phyloP scores from a whole-genome alignment of 2,797 vertebrate genomes.

The Acestrorhynchus altus region DNA sequence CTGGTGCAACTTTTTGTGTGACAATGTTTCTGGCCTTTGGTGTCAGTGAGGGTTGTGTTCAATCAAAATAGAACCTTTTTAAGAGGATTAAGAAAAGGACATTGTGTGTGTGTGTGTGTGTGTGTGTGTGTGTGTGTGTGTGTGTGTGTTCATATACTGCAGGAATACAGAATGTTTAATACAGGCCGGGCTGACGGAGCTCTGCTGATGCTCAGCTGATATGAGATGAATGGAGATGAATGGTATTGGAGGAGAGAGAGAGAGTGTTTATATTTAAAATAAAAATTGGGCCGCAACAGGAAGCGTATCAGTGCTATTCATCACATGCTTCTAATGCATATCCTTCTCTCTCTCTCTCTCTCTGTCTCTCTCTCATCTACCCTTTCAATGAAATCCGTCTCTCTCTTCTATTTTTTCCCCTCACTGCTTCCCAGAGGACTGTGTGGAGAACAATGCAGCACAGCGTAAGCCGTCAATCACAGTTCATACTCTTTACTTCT shows the following conservation, averaged over 20 bases:
- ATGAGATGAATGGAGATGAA: background rate
- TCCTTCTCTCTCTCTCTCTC: slow-evolving; percentile 26
- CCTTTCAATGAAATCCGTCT: slow-evolving; percentile 85
- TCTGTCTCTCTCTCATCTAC: slow-evolving; percentile 60
- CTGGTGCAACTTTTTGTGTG: no score
- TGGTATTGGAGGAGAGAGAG: background rate
- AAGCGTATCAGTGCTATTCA: slow-evolving; percentile 62
- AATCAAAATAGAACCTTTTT: no score
- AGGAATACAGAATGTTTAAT: no score
- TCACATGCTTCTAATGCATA: slow-evolving; percentile 59
- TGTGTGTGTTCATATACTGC: no score
- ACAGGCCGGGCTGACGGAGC: slow-evolving; percentile 30
- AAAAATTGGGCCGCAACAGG: background rate
- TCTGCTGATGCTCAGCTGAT: background rate
- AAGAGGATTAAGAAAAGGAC: no score
- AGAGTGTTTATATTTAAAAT: background rate
- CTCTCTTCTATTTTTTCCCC: slow-evolving; percentile 83
- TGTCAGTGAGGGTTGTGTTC: no score
- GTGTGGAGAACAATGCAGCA: slow-evolving; percentile 99
- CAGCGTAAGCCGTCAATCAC: slow-evolving; percentile 87
- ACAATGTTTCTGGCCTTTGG: no score
- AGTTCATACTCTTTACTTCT: no score
- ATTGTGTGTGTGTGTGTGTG: background rate
- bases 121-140: slow-evolving; percentile 8
- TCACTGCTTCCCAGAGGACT: slow-evolving; percentile 93